These are phyloP conservation scores for Sternarchorhynchus goeldii DNA, from an alignment of 2,797 vertebrate genomes.

Conservation along the genomic window DNA sequence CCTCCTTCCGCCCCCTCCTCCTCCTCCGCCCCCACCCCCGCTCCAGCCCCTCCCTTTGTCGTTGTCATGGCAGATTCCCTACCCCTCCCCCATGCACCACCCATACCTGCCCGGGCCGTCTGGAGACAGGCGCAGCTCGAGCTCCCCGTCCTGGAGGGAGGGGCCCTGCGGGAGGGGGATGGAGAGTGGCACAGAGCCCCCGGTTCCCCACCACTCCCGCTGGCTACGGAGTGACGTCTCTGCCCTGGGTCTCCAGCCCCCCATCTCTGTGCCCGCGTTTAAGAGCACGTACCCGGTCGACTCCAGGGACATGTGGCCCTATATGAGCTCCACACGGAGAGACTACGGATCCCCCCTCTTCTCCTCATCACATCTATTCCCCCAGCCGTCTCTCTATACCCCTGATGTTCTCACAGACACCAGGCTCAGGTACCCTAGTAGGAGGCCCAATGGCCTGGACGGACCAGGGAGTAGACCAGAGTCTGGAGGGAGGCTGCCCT, in stretches of 20 bases:
- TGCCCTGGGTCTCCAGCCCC: constrained; percentile 66
- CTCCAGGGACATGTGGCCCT: constrained; percentile 76
- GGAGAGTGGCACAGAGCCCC: constrained; percentile 58
- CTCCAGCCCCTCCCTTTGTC: constrained; percentile 66
- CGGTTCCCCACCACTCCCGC: constrained; percentile 68
- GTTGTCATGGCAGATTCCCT: constrained; percentile 73
- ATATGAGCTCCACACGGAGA: constrained; percentile 64
- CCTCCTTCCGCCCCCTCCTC: constrained; percentile 63
- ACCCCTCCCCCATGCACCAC: constrained; percentile 67
- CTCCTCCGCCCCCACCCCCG: constrained; percentile 61
- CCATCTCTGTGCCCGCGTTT: constrained; percentile 66
- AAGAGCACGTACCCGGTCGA: constrained; percentile 72
- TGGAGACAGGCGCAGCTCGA: constrained; percentile 68
- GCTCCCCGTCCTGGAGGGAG: constrained; percentile 75
- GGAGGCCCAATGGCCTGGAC: constrained; percentile 76
- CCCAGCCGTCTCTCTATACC: constrained; percentile 67
- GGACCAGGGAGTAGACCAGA: constrained; percentile 70
- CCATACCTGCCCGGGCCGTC: constrained; percentile 68
- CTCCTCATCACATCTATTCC: constrained; percentile 68
- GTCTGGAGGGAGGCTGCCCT: constrained; percentile 64
- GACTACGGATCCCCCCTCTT: constrained; percentile 72
- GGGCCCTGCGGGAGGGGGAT: constrained; percentile 52
- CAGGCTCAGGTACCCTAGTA: constrained; percentile 69
- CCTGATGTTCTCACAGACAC: constrained; percentile 68
- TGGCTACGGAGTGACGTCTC: constrained; percentile 71